phyloP scores from a whole-genome alignment of 2,888 invertebrate genomes.

The Tubulanus polymorphus region DNA sequence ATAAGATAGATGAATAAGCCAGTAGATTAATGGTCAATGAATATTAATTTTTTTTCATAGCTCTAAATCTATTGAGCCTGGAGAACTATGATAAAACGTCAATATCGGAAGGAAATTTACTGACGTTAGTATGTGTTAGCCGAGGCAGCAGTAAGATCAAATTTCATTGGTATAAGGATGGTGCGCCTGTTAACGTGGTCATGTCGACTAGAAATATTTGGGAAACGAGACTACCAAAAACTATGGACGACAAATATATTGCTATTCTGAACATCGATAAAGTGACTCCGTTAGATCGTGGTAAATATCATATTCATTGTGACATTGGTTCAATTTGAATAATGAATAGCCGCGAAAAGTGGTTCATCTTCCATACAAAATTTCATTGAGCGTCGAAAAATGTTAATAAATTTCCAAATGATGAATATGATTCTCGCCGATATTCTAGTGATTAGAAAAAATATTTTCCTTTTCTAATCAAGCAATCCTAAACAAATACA shows the following conservation, averaged over 20 bases:
- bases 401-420: too few relatives aligned
- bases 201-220: slow-evolving; percentile 28
- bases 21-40: neutral
- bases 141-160: slow-evolving; percentile 26
- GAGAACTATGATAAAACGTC: slow-evolving; percentile 26
- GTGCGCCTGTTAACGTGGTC: slow-evolving; percentile 21
- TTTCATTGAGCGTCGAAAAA: too few relatives aligned
- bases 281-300: slow-evolving; percentile 34
- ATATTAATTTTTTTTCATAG: slow-evolving; percentile 15
- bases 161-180: slow-evolving; percentile 34
- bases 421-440: too few relatives aligned
- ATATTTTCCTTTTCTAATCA: too few relatives aligned
- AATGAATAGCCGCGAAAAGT: too few relatives aligned
- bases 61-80: slow-evolving; percentile 25
- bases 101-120: slow-evolving; percentile 25
- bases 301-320: slow-evolving; percentile 24
- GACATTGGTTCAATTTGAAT: too few relatives aligned
- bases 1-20: neutral
- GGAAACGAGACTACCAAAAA: slow-evolving; percentile 28
- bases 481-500: too few relatives aligned
- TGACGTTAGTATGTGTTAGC: slow-evolving; percentile 33
- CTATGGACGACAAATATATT: slow-evolving; percentile 27
- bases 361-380: too few relatives aligned
- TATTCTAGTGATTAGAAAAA: too few relatives aligned
- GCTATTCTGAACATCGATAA: slow-evolving; percentile 37